Evolutionary conservation across 1,140 invertebrate genomes (phyloP), one percentile per base, ranked within the genome.

Genomic region (Tetramorium simillimum): DNA sequence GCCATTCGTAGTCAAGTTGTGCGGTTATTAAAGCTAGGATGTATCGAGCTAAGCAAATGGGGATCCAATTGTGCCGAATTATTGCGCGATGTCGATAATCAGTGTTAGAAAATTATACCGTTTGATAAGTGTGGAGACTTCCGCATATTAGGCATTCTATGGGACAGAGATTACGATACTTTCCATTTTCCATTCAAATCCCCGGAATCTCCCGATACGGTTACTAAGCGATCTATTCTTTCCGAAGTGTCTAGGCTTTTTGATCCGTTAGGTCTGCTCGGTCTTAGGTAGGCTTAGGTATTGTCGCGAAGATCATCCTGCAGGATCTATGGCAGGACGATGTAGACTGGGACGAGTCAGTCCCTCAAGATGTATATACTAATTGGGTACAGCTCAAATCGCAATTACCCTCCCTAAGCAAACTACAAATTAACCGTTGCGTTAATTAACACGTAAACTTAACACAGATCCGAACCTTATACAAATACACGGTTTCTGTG

Each of bases 401-500:
- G 2, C 40, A 69, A 6, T 5, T 67, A 3, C 1, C 33, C 0
- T 3, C 9, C 9, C 2, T 43, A 9, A 63, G 18, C 46, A 4
- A 65, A 9, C 7, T 63, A 3, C 21, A 24, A 5, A 9, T 78
- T 14, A 24, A 21, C 2, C 75, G 75, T 16, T 28, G 58, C 7
- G n/a, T 51, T 0, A 62, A 21, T n/a, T n/a, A n/a, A n/a, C n/a
- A n/a, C n/a, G 6, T 0, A 16, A n/a, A n/a, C n/a, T n/a, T 16
- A 3, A 3, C 12, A 1, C 28, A 4, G 10, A 78, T 24, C n/a
- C n/a, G 1, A 4, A 33, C 0, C 3, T 10, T 4, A 2, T 51
- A 0, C 37, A 65, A n/a, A 21, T 92, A 12, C 91, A 92, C 65
- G 90, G 85, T 0, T 92, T 90, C 56, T 88, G 81, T 70, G 89